Percentiles rank a stretch among this genome's conserved stretches.
phyloP scores from a whole-genome alignment of 2,888 invertebrate species.

The Notocelia uddmanniana region DNA sequence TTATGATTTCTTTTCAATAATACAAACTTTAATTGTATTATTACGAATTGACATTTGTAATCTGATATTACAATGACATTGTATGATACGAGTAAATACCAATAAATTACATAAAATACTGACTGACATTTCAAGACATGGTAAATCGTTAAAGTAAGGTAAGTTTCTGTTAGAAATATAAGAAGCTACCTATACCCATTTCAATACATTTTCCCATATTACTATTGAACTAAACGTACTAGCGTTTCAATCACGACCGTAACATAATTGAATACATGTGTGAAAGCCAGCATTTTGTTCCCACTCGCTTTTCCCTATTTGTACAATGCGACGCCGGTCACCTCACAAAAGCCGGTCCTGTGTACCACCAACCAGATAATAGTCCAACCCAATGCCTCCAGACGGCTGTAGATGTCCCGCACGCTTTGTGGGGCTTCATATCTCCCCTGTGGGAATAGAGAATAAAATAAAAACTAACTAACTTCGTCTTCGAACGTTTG shows the following conservation, averaged over 20 bases:
- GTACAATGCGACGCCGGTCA: slow-evolving; percentile 32
- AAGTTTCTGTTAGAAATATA: too few species aligned
- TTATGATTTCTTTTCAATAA: too few species aligned
- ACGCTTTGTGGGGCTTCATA: slow-evolving; percentile 27
- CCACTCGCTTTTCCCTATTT: slow-evolving; percentile 18
- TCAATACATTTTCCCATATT: background rate
- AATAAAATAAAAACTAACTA: slow-evolving; percentile 34
- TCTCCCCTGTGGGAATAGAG: slow-evolving; percentile 16
- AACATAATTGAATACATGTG: slow-evolving; percentile 21
- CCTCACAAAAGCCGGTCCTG: slow-evolving; percentile 11
- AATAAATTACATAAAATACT: too few species aligned
- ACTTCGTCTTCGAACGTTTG: slow-evolving; percentile 13
- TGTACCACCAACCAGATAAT: slow-evolving; percentile 19
- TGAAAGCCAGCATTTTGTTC: slow-evolving; percentile 13
- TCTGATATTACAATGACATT: too few species aligned
- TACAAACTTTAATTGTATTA: too few species aligned
- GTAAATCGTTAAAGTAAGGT: too few species aligned
- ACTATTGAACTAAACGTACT: background rate
- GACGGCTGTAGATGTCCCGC: slow-evolving; percentile 21
- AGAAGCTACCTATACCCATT: background rate
- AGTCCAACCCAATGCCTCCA: slow-evolving; percentile 5
- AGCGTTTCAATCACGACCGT: slow-evolving; percentile 1
- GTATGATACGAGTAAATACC: too few species aligned
- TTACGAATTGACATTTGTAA: too few species aligned
- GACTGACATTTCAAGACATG: too few species aligned